Conservation (phyloP, 1,140 invertebrate species). For the Chelonus insularis region DNA sequence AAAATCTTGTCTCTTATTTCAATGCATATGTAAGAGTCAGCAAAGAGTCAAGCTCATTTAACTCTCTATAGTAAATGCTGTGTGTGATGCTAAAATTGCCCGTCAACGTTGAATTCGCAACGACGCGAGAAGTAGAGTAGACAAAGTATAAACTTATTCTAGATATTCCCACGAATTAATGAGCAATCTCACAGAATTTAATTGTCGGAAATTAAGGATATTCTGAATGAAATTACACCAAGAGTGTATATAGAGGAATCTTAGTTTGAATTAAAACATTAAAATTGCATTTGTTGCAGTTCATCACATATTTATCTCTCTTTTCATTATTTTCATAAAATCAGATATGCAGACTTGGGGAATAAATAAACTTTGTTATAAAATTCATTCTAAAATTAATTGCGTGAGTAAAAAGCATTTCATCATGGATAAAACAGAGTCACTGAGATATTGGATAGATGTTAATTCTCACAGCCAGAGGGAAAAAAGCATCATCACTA, state of each 20-base stretch:
- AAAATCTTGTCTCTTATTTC: background rate
- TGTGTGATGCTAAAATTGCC: background rate
- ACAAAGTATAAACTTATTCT: conserved; percentile 23
- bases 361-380: too few species aligned
- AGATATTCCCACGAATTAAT: conserved; percentile 46
- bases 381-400: too few species aligned
- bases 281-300: too few species aligned
- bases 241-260: background rate
- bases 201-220: conserved; percentile 37
- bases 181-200: conserved; percentile 43
- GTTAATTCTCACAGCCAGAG: background rate
- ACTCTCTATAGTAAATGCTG: background rate
- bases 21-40: background rate
- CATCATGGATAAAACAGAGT: too few species aligned
- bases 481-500: background rate
- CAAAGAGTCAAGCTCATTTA: conserved; percentile 1
- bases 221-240: conserved; percentile 22
- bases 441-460: background rate
- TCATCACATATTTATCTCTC: too few species aligned
- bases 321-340: too few species aligned
- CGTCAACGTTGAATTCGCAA: background rate
- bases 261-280: too few species aligned
- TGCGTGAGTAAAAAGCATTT: too few species aligned
- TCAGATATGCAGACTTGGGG: too few species aligned
- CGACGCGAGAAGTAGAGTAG: conserved; percentile 29